A percentile compares a stretch with the other conserved stretches of the same genome.
Conservation (phyloP, 2,797 vertebrate species). For the Caiman crocodilus region DNA sequence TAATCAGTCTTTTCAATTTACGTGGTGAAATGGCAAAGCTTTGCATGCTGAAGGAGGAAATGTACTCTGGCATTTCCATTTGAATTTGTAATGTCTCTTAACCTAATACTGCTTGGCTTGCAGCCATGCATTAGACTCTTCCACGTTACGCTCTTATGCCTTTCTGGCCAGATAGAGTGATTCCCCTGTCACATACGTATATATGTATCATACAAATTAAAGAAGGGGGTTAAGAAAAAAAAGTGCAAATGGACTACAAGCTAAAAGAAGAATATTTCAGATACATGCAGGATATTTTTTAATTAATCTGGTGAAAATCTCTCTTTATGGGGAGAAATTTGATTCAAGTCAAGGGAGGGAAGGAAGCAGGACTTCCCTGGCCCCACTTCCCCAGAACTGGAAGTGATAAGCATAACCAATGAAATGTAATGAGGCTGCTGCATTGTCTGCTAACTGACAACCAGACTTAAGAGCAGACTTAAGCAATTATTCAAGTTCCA, state of each 20-base stretch:
- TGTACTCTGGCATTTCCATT: neutral
- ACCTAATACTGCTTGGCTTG: neutral
- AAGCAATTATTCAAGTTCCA: neutral
- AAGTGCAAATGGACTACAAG: neutral
- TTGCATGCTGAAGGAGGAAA: conserved; percentile 19
- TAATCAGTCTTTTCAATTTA: conserved; percentile 18
- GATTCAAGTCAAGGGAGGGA: neutral
- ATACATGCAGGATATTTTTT: conserved; percentile 18
- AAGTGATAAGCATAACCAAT: conserved; percentile 30
- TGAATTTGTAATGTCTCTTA: conserved; percentile 37
- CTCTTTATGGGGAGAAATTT: neutral
- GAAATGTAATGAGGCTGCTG: conserved; percentile 26
- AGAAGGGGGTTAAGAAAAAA: neutral
- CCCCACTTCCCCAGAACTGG: neutral
- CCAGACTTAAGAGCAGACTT: conserved; percentile 29
- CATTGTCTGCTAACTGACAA: conserved; percentile 46
- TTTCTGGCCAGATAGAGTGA: conserved; percentile 7
- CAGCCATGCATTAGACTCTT: neutral
- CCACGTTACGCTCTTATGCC: neutral
- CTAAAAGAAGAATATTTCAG: neutral
- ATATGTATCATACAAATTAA: neutral
- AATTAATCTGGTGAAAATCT: conserved; percentile 42
- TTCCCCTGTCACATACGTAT: neutral
- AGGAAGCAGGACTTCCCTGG: neutral
- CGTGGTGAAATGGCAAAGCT: conserved; percentile 1